Conservation (phyloP, 2,113 vertebrate genomes). For the Oncorhynchus masou region DNA sequence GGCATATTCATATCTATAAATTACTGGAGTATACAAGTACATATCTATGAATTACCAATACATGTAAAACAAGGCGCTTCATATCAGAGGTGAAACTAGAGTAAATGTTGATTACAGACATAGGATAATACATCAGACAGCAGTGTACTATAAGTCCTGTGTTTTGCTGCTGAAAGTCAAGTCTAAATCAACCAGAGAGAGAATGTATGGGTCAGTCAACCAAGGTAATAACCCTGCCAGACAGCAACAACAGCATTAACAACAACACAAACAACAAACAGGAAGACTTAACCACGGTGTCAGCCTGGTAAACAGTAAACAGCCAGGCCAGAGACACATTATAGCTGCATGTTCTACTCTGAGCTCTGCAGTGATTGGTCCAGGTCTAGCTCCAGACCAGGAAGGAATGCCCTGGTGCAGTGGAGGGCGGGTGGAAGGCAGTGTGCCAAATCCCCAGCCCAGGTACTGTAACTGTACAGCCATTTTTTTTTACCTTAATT, state of each 20-base stretch:
- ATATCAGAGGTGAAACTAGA: no score
- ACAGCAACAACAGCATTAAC: slow-evolving; percentile 6
- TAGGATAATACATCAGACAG: slow-evolving; percentile 39
- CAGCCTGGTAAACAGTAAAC: slow-evolving; percentile 31
- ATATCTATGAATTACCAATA: slow-evolving; percentile 32
- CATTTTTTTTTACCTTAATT: no score
- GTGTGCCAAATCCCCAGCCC: neutral
- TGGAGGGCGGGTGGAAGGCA: neutral
- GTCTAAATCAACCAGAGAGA: slow-evolving; percentile 66
- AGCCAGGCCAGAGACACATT: neutral
- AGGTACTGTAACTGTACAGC: slow-evolving; percentile 51
- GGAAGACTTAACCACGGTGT: slow-evolving; percentile 15
- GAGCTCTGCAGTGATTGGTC: no score
- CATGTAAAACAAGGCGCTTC: no score
- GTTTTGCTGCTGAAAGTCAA: slow-evolving; percentile 61
- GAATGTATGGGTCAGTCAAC: slow-evolving; percentile 62
- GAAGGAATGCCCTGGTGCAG: no score
- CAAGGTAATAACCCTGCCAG: slow-evolving; percentile 62
- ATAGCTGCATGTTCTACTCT: no score
- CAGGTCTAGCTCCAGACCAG: no score
- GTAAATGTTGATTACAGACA: slow-evolving; percentile 67
- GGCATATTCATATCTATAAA: slow-evolving; percentile 15
- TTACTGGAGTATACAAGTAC: slow-evolving; percentile 25
- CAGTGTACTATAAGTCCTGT: slow-evolving; percentile 34
- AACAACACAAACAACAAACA: slow-evolving; percentile 35